Percentiles rank a stretch among this genome's conserved stretches.
Evolutionary conservation across 1,140 invertebrate genomes (phyloP).

Genomic region (Achroia grisella): DNA sequence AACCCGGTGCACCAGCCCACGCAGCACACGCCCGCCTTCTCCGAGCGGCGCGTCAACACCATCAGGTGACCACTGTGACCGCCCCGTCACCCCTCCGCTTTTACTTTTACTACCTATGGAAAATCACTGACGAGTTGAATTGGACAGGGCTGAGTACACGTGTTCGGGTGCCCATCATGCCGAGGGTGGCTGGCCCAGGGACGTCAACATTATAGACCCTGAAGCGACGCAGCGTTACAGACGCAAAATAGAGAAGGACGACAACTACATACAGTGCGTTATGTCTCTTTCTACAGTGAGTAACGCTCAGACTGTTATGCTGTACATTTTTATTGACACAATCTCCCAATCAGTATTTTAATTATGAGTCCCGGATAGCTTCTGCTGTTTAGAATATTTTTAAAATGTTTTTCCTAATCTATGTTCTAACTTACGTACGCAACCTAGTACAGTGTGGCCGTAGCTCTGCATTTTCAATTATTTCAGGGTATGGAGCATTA

Average conservation of each 20-base stretch:
- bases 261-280: slow-evolving; percentile 90
- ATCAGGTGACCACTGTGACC: slow-evolving; percentile 30
- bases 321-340: background rate
- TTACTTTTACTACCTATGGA: too few relatives aligned
- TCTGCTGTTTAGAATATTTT: too few relatives aligned
- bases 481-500: slow-evolving; percentile 87
- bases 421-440: too few relatives aligned
- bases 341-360: too few relatives aligned
- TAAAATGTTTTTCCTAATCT: too few relatives aligned
- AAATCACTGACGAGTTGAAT: background rate
- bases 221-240: slow-evolving; percentile 92
- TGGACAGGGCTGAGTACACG: slow-evolving; percentile 83
- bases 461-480: too few relatives aligned
- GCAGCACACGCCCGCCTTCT: slow-evolving; percentile 77
- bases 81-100: too few relatives aligned
- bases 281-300: slow-evolving; percentile 67
- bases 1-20: slow-evolving; percentile 80
- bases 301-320: too few relatives aligned
- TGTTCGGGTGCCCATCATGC: slow-evolving; percentile 88
- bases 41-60: slow-evolving; percentile 77
- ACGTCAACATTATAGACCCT: slow-evolving; percentile 89
- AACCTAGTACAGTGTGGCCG: too few relatives aligned
- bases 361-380: too few relatives aligned
- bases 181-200: slow-evolving; percentile 98
- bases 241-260: slow-evolving; percentile 97